These are phyloP conservation scores for Bombus pascuorum DNA, from an alignment of 1,140 invertebrate genomes.

Conservation along the genomic window DNA sequence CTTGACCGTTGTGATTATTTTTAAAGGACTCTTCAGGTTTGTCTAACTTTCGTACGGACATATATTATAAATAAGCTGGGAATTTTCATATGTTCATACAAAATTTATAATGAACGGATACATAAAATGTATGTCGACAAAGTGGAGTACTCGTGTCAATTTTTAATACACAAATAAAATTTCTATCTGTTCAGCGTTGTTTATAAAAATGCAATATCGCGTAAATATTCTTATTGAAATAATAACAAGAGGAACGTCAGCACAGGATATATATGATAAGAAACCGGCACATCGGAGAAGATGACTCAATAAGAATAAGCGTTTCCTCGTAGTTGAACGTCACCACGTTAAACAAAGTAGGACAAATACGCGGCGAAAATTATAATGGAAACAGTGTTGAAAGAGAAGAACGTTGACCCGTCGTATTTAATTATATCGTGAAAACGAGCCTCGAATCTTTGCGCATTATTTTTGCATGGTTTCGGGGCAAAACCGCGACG, in stretches of 20 bases:
- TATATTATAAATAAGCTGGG: too few relatives aligned
- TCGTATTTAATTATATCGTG: constrained; percentile 18
- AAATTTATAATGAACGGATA: too few relatives aligned
- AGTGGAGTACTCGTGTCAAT: too few relatives aligned
- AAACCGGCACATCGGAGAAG: neutral
- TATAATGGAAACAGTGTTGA: neutral
- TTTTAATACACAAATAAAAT: too few relatives aligned
- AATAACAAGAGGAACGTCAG: neutral
- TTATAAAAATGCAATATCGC: too few relatives aligned
- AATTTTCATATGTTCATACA: too few relatives aligned
- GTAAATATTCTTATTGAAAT: neutral
- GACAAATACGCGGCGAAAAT: constrained; percentile 15
- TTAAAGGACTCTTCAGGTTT: too few relatives aligned
- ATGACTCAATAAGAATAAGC: neutral
- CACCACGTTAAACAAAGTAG: neutral
- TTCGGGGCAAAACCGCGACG: neutral
- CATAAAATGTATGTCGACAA: too few relatives aligned
- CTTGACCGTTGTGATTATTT: too few relatives aligned
- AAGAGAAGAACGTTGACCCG: neutral
- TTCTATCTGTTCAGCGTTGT: too few relatives aligned
- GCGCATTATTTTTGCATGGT: constrained; percentile 16
- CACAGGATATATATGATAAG: neutral
- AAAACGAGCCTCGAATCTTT: constrained; percentile 12
- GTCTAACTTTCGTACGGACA: too few relatives aligned
- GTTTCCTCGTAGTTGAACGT: neutral